Evolutionary conservation across 2,888 invertebrate species (phyloP), one percentile per base, ranked within the genome.

Genomic region (Sepiola atlantica): DNA sequence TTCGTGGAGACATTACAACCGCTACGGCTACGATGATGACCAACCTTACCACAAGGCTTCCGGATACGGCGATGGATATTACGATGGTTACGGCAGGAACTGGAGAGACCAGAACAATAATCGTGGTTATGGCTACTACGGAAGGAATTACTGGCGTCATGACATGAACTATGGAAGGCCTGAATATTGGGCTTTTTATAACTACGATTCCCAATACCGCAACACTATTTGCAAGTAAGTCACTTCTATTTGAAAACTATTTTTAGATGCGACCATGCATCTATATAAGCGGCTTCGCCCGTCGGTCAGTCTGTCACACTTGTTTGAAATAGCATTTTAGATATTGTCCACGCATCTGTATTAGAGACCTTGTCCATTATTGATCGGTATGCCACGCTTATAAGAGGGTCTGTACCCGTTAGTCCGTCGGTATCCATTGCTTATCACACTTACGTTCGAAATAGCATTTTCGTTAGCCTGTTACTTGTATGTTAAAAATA

Each of bases 141-240:
- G 77, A n/a, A 77, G 77, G 77, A 92, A 92, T 92, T 92, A 92
- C 92, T 92, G 55, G 45, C n/a, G 45, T 92, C 55, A 45, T 55
- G 45, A 77, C 77, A 77, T 77, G 77, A 77, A 77, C 77, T 77
- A 77, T 32, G 77, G 92, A 55, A 92, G 54, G 28, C 92, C 92
- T n/a, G 92, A 92, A n/a, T 92, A 92, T 45, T 92, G 92, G 92
- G 92, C 92, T 0, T 92, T 92, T 55, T 92, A 92, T 28, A 92
- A 92, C 20, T 92, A 92, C 55, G 92, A 92, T 28, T 24, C 55
- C 28, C 45, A 55, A 24, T 92, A 92, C 45, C 92, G 92, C 28
- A 92, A 45, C 45, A n/a, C 35, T 32, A 92, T 92, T 45, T 92
- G 92, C 92, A 92, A 24, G 92, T 92, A 92, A 92, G 92, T 92